These are phyloP conservation scores for Myzus persicae DNA, from an alignment of 1,140 invertebrate species.

Conservation along the genomic window DNA sequence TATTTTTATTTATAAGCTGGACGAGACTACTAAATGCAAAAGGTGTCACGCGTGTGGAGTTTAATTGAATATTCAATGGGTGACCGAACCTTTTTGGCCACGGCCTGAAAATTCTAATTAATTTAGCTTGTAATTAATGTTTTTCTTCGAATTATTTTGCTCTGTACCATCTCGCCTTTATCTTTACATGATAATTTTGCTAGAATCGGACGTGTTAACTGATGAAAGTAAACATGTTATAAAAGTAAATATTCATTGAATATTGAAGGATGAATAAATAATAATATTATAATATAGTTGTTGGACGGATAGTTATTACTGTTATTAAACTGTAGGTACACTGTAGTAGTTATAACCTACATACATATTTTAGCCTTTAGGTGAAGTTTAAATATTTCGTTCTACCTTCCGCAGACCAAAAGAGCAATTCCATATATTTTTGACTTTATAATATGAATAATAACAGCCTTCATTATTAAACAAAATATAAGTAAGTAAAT, in stretches of 20 bases:
- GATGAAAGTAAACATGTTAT: not conserved
- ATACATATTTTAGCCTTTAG: not conserved
- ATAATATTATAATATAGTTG: not conserved
- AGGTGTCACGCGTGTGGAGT: slow-evolving; percentile 1
- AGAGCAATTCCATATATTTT: not conserved
- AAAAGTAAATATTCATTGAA: not conserved
- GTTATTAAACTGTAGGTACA: not conserved
- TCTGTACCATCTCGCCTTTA: not conserved
- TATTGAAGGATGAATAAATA: not conserved
- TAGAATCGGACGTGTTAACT: not conserved
- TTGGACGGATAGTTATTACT: not conserved
- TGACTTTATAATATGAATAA: not conserved
- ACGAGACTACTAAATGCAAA: slow-evolving; percentile 16
- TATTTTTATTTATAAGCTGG: slow-evolving; percentile 36
- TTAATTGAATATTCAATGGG: slow-evolving; percentile 48
- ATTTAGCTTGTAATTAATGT: slow-evolving; percentile 34
- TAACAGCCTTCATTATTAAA: not conserved
- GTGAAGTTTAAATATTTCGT: not conserved
- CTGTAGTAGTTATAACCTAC: not conserved
- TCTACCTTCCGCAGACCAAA: not conserved
- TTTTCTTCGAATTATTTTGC: not conserved
- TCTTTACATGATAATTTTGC: not conserved
- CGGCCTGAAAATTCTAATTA: not conserved
- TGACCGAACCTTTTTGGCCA: not conserved
- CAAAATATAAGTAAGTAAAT: not conserved